Percentiles rank a stretch among this genome's conserved stretches.
phyloP scores from a whole-genome alignment of 2,797 vertebrate genomes.

The Pseudochirops corinnae region DNA sequence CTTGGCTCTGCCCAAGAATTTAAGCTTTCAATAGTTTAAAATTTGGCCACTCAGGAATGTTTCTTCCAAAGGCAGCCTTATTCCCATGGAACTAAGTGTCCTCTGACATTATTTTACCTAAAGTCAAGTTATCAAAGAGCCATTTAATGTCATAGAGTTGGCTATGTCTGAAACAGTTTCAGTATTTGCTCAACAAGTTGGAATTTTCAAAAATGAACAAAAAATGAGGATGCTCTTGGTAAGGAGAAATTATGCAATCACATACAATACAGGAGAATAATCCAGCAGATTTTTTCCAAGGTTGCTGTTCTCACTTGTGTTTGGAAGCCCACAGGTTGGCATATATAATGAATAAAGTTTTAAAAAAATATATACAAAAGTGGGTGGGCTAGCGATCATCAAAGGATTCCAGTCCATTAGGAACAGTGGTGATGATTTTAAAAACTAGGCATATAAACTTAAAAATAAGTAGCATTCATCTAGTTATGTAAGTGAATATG shows the following conservation, averaged over 20 bases:
- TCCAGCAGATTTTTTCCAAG: neutral
- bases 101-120: neutral
- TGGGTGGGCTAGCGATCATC: constrained; percentile 38
- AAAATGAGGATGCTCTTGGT: neutral
- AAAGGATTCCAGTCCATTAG: constrained; percentile 30
- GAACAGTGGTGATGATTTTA: constrained; percentile 34
- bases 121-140: neutral
- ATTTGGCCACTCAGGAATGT: neutral
- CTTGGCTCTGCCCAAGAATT: no score
- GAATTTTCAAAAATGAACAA: neutral
- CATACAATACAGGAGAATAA: constrained; percentile 2
- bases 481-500: neutral
- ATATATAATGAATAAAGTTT: neutral
- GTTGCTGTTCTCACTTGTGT: neutral
- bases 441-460: constrained; percentile 35
- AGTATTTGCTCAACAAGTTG: neutral
- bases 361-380: constrained; percentile 33
- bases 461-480: constrained; percentile 32
- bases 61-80: neutral
- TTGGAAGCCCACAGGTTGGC: constrained; percentile 41
- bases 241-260: neutral
- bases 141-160: neutral
- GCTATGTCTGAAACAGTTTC: neutral
- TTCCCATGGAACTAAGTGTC: neutral
- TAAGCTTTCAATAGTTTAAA: neutral